Conservation (phyloP, 2,113 vertebrate genomes). For the Indri indri region DNA sequence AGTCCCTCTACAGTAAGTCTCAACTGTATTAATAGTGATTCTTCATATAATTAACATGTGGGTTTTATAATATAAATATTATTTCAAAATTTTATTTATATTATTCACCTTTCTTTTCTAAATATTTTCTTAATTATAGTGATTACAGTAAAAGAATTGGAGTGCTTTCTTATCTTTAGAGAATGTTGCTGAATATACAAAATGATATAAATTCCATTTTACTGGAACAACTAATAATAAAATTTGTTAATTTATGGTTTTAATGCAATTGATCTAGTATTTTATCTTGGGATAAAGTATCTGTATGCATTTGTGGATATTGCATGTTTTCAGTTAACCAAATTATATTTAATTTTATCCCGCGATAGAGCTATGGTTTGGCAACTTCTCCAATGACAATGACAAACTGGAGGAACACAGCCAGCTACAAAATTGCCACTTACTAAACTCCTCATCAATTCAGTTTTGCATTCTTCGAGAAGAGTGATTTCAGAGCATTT, state of each 20-base stretch:
- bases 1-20: not conserved
- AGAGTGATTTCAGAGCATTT: constrained; percentile 65
- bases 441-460: constrained; percentile 63
- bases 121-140: not conserved
- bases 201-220: not conserved
- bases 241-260: not conserved
- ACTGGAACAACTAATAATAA: not conserved
- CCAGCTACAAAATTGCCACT: constrained; percentile 70
- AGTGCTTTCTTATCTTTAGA: not conserved
- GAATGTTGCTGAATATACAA: not conserved
- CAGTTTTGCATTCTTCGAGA: constrained; percentile 61
- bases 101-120: not conserved
- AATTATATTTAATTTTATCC: constrained; percentile 57
- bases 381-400: constrained; percentile 43
- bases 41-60: not conserved
- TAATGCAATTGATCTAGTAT: not conserved
- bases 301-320: not conserved
- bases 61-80: not conserved
- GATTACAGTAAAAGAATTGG: not conserved
- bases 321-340: constrained; percentile 48
- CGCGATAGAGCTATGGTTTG: constrained; percentile 54
- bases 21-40: not conserved
- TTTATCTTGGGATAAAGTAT: not conserved
- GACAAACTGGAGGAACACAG: constrained; percentile 60
- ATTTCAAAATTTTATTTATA: not conserved